Percentiles rank a stretch among this genome's conserved stretches.
Conservation (phyloP, 1,140 invertebrate genomes). For the Drosophila sechellia region DNA sequence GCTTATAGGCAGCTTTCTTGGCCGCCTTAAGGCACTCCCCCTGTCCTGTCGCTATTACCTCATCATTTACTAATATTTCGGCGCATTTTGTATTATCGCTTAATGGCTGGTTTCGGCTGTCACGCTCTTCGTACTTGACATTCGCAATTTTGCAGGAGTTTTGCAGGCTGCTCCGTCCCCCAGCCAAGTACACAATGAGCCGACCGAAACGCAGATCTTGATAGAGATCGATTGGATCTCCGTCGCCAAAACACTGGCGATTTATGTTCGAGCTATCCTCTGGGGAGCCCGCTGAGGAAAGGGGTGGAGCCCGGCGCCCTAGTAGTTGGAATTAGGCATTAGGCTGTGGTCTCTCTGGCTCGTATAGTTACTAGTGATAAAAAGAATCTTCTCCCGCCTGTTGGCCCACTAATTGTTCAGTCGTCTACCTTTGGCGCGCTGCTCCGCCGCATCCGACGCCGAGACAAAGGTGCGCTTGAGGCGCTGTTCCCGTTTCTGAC, state of each 20-base stretch:
- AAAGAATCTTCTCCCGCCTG: slow-evolving; percentile 39
- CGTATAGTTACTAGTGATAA: slow-evolving; percentile 60
- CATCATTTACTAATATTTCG: slow-evolving; percentile 77
- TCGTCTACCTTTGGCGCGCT: slow-evolving; percentile 88
- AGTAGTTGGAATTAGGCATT: slow-evolving; percentile 65
- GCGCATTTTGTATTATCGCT: slow-evolving; percentile 33
- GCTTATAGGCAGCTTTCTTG: slow-evolving; percentile 84
- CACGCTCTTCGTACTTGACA: slow-evolving; percentile 59
- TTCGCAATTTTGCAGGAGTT: slow-evolving; percentile 47
- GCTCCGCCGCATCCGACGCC: slow-evolving; percentile 91
- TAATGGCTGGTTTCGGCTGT: background rate
- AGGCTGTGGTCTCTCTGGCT: slow-evolving; percentile 56
- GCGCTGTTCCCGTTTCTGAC: slow-evolving; percentile 88
- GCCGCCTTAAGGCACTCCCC: slow-evolving; percentile 83
- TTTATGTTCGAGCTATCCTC: slow-evolving; percentile 22
- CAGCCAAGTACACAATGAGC: slow-evolving; percentile 55
- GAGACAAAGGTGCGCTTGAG: slow-evolving; percentile 91
- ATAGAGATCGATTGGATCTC: slow-evolving; percentile 59
- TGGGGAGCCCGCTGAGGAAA: background rate
- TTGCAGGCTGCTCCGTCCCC: slow-evolving; percentile 64
- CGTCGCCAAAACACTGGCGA: slow-evolving; percentile 58
- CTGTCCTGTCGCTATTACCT: slow-evolving; percentile 67
- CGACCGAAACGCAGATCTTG: slow-evolving; percentile 56
- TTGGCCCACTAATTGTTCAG: slow-evolving; percentile 61
- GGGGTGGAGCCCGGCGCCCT: slow-evolving; percentile 46